Conservation (phyloP, 2,888 invertebrate species). For the Dynastes hyllus region DNA sequence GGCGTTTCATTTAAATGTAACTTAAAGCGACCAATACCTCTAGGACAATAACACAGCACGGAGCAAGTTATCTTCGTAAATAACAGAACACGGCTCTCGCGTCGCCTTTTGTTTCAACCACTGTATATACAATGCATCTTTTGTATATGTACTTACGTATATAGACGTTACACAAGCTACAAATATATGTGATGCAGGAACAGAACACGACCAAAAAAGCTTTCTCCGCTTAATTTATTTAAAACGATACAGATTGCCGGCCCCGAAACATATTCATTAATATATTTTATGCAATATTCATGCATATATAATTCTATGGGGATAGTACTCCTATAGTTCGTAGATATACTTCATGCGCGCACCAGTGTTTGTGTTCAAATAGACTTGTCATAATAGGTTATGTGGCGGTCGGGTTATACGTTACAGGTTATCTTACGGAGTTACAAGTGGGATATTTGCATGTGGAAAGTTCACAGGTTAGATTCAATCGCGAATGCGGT, state of each 20-base stretch:
- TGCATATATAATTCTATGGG: conserved; percentile 47
- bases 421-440: conserved; percentile 65
- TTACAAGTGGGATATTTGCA: conserved; percentile 68
- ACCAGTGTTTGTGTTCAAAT: conserved; percentile 59
- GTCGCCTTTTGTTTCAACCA: conserved; percentile 31
- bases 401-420: conserved; percentile 63
- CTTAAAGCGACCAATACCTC: background rate
- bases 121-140: background rate
- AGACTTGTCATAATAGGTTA: conserved; percentile 68
- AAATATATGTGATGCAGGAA: conserved; percentile 4
- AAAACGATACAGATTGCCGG: conserved; percentile 52
- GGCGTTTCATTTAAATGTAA: conserved; percentile 14
- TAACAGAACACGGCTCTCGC: conserved; percentile 19
- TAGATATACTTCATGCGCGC: too few relatives aligned
- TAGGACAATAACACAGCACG: conserved; percentile 29
- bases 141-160: background rate
- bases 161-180: background rate
- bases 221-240: conserved; percentile 46
- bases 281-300: conserved; percentile 50
- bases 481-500: conserved; percentile 63
- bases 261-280: conserved; percentile 50
- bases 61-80: conserved; percentile 36
- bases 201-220: conserved; percentile 37
- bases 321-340: conserved; percentile 15
- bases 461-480: conserved; percentile 68